Base-by-base conservation (phyloP, 2,797 vertebrate genomes). In the Sandelia bainsii region DNA sequence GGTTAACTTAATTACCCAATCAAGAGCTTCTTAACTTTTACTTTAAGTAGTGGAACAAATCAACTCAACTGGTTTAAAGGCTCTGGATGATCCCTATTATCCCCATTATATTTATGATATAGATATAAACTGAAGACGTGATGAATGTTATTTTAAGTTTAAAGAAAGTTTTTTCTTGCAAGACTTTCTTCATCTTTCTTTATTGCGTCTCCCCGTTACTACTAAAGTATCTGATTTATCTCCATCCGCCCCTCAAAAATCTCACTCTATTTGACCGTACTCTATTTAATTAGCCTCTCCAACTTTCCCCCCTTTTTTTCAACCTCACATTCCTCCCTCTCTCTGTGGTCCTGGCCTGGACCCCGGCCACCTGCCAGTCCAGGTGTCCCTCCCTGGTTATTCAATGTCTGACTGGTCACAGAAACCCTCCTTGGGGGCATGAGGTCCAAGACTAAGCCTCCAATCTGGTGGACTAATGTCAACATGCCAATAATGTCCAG, bases 301-400 rank as follows among this genome's bases (percentile, higher is more conserved):
- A 79, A 67, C 65, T 84, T 76, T 11, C 42, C 32, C 39, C 23
- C 8, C 16, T 4, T 4, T 14, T 52, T 39, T 34, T 69, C 52
- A 27, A 62, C 37, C 50, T 77, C 45, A 60, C 90, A 92, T 91
- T 92, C 86, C 83, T 87, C 56, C 42, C 63, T 71, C 67, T 22
- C 65, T 73, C 79, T 39, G 81, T 76, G 71, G 76, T 84, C 82
- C 84, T 64, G 75, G 80, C 53, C 75, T 87, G 87, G 79, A 88
- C 74, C 77, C 59, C n/a, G 60, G 90, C 91, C 91, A 93, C 92
- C 92, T 93, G 91, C 89, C 80, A 75, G 80, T 77, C 88, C 91
- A 93, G 92, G 92, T 93, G 92, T 88, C 92, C 87, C 72, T 87
- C 80, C 79, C 66, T 76, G 82, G 84, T 86, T 82, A 75, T 82